phyloP scores from a whole-genome alignment of 2,888 invertebrate species.

The Tachina grossa region DNA sequence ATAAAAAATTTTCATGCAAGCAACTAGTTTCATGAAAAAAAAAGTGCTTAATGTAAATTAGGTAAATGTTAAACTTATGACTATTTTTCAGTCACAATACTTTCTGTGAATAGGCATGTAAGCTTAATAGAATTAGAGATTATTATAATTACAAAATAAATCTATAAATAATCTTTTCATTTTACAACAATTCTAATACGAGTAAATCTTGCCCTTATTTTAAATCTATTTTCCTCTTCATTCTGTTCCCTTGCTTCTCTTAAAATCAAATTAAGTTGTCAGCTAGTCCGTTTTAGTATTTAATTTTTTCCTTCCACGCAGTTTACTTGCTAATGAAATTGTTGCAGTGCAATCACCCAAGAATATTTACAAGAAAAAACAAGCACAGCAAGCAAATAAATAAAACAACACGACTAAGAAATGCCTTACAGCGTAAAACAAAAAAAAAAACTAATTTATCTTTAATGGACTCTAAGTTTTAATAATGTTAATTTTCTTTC shows the following conservation, averaged over 20 bases:
- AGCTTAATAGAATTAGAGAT: too few relatives aligned
- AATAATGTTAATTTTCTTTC: not conserved
- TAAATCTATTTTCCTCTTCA: not conserved
- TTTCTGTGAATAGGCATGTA: too few relatives aligned
- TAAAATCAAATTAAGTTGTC: slow-evolving; percentile 55
- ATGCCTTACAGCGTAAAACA: not conserved
- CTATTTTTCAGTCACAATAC: too few relatives aligned
- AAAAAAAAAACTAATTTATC: not conserved
- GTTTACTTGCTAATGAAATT: slow-evolving; percentile 44
- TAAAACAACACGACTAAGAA: not conserved
- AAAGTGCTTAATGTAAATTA: too few relatives aligned
- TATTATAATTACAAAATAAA: too few relatives aligned
- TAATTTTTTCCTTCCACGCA: not conserved
- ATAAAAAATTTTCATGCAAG: too few relatives aligned
- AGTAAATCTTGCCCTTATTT: too few relatives aligned
- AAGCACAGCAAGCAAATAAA: not conserved
- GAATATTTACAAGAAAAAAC: slow-evolving; percentile 2
- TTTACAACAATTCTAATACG: too few relatives aligned
- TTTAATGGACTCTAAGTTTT: not conserved
- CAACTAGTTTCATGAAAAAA: too few relatives aligned
- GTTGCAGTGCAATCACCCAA: slow-evolving; percentile 27
- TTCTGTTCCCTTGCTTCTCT: slow-evolving; percentile 3
- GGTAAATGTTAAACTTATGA: too few relatives aligned
- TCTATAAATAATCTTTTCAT: too few relatives aligned
- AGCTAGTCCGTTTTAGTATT: not conserved